These are phyloP conservation scores for Heliconius erato DNA, from an alignment of 2,888 invertebrate species.

Conservation along the genomic window DNA sequence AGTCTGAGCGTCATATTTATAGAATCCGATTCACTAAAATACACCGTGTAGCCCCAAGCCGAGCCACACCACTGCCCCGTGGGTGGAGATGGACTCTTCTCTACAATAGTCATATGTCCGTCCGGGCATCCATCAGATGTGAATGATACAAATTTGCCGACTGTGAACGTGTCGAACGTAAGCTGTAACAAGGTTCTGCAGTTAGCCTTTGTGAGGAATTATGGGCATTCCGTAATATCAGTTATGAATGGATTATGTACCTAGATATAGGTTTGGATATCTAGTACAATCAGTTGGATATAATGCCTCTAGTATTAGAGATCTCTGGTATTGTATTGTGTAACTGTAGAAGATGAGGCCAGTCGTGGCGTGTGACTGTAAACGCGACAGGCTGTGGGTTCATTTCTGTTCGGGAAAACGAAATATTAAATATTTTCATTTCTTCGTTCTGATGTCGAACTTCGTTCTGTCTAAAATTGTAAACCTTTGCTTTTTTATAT, in stretches of 20 bases:
- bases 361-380: too few species aligned
- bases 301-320: not conserved
- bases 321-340: too few species aligned
- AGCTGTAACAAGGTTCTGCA: constrained; percentile 85
- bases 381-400: too few species aligned
- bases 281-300: not conserved
- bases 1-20: constrained; percentile 91
- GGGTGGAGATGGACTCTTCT: constrained; percentile 89
- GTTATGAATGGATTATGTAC: not conserved
- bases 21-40: constrained; percentile 93
- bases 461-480: too few species aligned
- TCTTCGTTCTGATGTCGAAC: too few species aligned
- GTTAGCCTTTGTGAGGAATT: constrained; percentile 42
- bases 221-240: constrained; percentile 7
- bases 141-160: constrained; percentile 92
- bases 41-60: constrained; percentile 94
- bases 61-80: constrained; percentile 94
- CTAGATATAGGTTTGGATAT: not conserved
- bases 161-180: constrained; percentile 93
- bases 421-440: too few species aligned
- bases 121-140: constrained; percentile 92
- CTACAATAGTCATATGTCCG: constrained; percentile 92
- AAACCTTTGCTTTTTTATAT: too few species aligned
- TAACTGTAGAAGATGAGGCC: too few species aligned
- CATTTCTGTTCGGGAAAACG: too few species aligned